Evolutionary conservation across 92 coral and sea anemone genomes (phyloP).

Genomic region (Porites cylindrica): DNA sequence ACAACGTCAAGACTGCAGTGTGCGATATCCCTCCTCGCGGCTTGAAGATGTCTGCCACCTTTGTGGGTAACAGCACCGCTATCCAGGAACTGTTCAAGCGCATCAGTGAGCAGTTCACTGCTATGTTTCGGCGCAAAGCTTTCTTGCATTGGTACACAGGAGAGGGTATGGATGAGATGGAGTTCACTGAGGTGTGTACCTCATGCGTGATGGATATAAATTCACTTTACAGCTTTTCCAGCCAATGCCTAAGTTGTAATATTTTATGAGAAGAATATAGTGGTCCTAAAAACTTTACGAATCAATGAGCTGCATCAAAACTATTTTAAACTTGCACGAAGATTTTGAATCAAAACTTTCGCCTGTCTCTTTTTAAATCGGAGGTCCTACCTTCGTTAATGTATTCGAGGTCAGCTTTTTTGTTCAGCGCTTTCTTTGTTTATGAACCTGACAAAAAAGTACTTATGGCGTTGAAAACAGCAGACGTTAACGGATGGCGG

Average conservation of each 20-base stretch:
- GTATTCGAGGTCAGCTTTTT: too few species aligned
- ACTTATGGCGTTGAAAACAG: too few species aligned
- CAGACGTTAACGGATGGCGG: too few species aligned
- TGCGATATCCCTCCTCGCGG: constrained; percentile 99
- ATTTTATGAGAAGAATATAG: background rate
- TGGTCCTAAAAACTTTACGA: too few species aligned
- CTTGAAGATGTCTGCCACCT: constrained; percentile 96
- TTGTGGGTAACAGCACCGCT: constrained; percentile 99
- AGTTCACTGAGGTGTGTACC: constrained; percentile 91
- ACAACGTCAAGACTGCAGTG: constrained; percentile 99
- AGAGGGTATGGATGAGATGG: constrained; percentile 99
- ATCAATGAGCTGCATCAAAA: too few species aligned
- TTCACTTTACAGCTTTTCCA: background rate
- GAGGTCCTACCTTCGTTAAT: too few species aligned
- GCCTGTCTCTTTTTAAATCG: too few species aligned
- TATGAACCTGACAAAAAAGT: too few species aligned
- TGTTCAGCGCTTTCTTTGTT: too few species aligned
- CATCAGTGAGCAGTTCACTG: constrained; percentile 99
- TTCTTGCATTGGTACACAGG: constrained; percentile 99
- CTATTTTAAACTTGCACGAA: too few species aligned
- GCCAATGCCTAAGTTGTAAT: background rate
- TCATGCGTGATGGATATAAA: background rate
- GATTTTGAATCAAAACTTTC: too few species aligned
- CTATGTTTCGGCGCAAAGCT: constrained; percentile 99
- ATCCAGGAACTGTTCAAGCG: constrained; percentile 99